Percentiles rank a stretch among this genome's conserved stretches.
These are phyloP conservation scores for Scaptomyza pallida DNA, from an alignment of 1,140 invertebrate genomes.

Conservation along the genomic window DNA sequence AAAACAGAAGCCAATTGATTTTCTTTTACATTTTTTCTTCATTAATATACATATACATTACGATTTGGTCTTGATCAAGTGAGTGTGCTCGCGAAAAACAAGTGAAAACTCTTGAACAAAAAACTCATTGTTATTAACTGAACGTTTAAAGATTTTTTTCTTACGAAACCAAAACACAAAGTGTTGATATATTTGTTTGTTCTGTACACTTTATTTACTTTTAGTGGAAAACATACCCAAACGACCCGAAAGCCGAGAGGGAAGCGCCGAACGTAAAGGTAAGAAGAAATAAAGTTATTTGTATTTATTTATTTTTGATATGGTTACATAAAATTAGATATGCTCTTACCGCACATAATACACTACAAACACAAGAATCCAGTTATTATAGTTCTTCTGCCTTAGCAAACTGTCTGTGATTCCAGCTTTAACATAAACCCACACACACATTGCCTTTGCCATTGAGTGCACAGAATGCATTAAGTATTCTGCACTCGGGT, in stretches of 20 bases:
- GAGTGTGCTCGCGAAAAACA: conserved; percentile 26
- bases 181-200: conserved; percentile 32
- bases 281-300: conserved; percentile 31
- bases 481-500: neutral
- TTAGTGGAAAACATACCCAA: conserved; percentile 82
- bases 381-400: too few relatives aligned
- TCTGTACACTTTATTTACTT: conserved; percentile 52
- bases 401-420: too few relatives aligned
- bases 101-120: conserved; percentile 17
- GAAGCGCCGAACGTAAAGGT: conserved; percentile 82
- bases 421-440: too few relatives aligned
- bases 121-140: conserved; percentile 19
- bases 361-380: too few relatives aligned
- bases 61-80: conserved; percentile 29
- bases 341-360: conserved; percentile 21
- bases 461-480: too few relatives aligned
- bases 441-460: too few relatives aligned
- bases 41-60: conserved; percentile 41
- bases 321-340: conserved; percentile 67
- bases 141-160: conserved; percentile 29
- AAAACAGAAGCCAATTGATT: conserved; percentile 75
- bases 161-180: conserved; percentile 44
- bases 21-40: conserved; percentile 44
- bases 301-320: conserved; percentile 7
- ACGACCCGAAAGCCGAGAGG: conserved; percentile 80